Conservation (phyloP, 2,888 invertebrate genomes). For the Spicauda simplicius region DNA sequence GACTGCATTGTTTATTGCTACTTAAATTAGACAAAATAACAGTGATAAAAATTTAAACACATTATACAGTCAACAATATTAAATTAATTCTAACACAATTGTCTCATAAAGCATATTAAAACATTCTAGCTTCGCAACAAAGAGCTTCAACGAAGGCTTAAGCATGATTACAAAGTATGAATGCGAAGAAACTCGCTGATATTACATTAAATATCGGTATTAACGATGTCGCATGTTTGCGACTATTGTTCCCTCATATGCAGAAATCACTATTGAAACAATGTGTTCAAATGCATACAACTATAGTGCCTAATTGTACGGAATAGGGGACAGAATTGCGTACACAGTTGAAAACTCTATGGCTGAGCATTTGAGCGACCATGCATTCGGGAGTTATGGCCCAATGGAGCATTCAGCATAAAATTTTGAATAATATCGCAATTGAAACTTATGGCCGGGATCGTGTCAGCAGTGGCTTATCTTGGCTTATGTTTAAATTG, state of each 20-base stretch:
- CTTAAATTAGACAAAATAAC: no score
- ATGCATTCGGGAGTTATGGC: constrained; percentile 30
- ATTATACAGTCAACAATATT: no score
- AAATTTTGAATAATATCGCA: constrained; percentile 26
- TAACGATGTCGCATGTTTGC: constrained; percentile 26
- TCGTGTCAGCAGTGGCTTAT: not conserved
- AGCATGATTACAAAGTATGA: constrained; percentile 23
- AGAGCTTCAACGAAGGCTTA: constrained; percentile 15
- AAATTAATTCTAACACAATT: no score
- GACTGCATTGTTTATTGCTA: no score
- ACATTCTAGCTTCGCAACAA: not conserved
- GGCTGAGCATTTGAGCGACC: constrained; percentile 27
- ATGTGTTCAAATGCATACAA: constrained; percentile 21
- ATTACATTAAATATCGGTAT: constrained; percentile 28
- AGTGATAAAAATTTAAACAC: no score
- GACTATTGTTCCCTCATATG: constrained; percentile 32
- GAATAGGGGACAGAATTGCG: constrained; percentile 32
- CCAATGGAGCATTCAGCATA: constrained; percentile 30
- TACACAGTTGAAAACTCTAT: not conserved
- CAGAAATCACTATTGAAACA: constrained; percentile 34
- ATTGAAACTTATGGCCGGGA: constrained; percentile 3
- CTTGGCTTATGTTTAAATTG: no score
- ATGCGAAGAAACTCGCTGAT: constrained; percentile 23
- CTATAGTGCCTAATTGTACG: constrained; percentile 16
- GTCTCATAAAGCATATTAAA: not conserved